Evolutionary conservation across 2,797 vertebrate species (phyloP).

Genomic region (Zalophus californianus): DNA sequence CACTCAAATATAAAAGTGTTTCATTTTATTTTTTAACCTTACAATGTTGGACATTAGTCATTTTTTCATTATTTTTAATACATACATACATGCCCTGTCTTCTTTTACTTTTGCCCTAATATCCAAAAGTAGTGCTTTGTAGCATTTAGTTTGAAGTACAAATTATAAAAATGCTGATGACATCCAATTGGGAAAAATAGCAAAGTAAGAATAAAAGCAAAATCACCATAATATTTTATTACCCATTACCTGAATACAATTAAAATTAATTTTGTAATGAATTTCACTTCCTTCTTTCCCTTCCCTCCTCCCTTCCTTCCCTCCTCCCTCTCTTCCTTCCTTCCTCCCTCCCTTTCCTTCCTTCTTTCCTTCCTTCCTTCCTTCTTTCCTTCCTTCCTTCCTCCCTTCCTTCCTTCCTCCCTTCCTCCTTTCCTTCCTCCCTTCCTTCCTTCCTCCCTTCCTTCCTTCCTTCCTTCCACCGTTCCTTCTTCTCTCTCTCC

Average conservation of each 20-base stretch:
- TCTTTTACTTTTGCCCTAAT: not conserved
- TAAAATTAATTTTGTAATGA: not conserved
- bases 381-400: rapidly evolving
- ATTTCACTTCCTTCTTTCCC: not conserved
- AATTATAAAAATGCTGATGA: not conserved
- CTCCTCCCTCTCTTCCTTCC: too few species aligned
- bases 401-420: too few species aligned
- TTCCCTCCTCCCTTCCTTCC: too few species aligned
- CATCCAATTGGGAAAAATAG: not conserved
- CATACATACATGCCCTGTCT: not conserved
- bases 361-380: rapidly evolving
- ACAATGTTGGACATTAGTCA: not conserved
- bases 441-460: not conserved
- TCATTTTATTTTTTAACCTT: not conserved
- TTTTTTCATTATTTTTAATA: not conserved
- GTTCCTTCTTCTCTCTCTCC: not conserved
- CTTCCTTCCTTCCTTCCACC: rapidly evolving
- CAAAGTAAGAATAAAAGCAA: not conserved
- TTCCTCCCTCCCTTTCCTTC: not conserved
- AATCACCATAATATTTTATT: not conserved
- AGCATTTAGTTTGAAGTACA: not conserved
- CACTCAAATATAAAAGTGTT: not conserved
- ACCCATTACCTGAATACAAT: not conserved
- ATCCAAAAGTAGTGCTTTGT: not conserved
- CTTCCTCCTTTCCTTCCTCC: too few species aligned